Conservation (phyloP, 2,113 vertebrate genomes). For the Neopipo cinnamomea region DNA sequence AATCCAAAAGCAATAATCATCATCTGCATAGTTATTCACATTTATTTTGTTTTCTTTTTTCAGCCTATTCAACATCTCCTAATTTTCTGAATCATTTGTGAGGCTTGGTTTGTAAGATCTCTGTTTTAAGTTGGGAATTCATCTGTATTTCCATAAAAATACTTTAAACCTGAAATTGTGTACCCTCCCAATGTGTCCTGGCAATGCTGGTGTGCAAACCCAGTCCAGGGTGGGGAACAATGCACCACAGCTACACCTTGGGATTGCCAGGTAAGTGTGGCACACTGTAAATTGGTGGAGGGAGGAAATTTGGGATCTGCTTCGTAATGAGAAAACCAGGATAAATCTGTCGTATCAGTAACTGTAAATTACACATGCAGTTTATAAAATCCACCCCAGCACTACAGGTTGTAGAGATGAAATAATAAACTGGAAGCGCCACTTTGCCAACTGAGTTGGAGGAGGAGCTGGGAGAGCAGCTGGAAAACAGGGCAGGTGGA, state of each 20-base stretch:
- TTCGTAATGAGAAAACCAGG: background rate
- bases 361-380: background rate
- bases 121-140: background rate
- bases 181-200: background rate
- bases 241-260: background rate
- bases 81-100: background rate
- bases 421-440: background rate
- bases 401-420: background rate
- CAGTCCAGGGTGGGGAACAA: background rate
- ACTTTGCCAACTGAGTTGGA: background rate
- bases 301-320: background rate
- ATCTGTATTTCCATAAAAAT: background rate
- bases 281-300: background rate
- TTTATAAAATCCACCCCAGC: background rate
- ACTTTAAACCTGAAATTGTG: rapidly evolving
- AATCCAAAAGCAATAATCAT: background rate
- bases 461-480: background rate
- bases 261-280: background rate
- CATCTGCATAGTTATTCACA: background rate
- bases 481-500: background rate
- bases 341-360: background rate
- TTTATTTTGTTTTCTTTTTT: background rate
- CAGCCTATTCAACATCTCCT: background rate
- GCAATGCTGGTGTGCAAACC: background rate
- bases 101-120: background rate